phyloP scores from a whole-genome alignment of 92 coral and sea anemone species.

The Phenganax subtilis region DNA sequence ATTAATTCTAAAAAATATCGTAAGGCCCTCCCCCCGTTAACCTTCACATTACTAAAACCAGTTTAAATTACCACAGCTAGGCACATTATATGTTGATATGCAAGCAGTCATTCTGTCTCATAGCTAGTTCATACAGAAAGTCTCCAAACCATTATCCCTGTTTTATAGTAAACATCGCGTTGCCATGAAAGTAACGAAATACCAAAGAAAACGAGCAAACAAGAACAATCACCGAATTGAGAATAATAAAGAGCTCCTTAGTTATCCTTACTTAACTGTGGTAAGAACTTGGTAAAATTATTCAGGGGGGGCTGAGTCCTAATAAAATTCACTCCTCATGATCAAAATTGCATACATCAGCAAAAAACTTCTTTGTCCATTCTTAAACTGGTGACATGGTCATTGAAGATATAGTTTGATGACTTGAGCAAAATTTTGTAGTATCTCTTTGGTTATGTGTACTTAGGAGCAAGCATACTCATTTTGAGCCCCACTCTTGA shows the following conservation, averaged over 20 bases:
- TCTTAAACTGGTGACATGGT: too few relatives aligned
- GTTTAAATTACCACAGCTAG: too few relatives aligned
- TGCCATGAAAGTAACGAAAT: conserved; percentile 59
- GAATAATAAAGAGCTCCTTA: conserved; percentile 59
- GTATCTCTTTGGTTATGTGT: too few relatives aligned
- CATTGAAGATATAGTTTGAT: too few relatives aligned
- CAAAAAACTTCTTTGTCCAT: too few relatives aligned
- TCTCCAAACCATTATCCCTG: not conserved
- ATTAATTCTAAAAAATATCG: too few relatives aligned
- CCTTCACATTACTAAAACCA: not conserved
- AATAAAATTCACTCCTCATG: not conserved
- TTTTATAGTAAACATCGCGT: conserved; percentile 71
- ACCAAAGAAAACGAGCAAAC: conserved; percentile 63
- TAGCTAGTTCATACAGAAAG: not conserved
- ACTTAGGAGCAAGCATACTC: too few relatives aligned
- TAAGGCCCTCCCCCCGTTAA: not conserved
- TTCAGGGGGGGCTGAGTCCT: conserved; percentile 2
- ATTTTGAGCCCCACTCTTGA: not conserved
- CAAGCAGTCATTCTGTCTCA: not conserved
- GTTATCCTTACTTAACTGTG: conserved; percentile 58
- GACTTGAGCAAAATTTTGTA: too few relatives aligned
- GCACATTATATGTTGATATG: not conserved
- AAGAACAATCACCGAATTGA: conserved; percentile 55
- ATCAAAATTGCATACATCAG: too few relatives aligned
- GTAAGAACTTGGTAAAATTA: conserved; percentile 44